Conservation (phyloP, 2,888 invertebrate genomes). For the Patella caerulea region DNA sequence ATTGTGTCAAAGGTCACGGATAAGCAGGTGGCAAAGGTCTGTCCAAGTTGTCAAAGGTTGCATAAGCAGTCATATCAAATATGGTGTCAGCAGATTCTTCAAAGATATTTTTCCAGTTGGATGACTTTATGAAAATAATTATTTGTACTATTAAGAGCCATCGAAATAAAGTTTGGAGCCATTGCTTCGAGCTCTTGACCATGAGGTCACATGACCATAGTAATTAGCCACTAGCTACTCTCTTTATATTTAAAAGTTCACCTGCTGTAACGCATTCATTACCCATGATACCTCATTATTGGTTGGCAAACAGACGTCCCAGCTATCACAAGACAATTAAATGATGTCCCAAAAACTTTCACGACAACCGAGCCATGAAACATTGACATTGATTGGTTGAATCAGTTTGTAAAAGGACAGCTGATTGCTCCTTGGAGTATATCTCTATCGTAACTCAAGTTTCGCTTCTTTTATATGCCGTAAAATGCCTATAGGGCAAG, state of each 20-base stretch:
- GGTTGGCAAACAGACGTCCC: background rate
- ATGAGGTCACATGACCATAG: slow-evolving; percentile 1
- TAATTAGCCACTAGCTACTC: slow-evolving; percentile 3
- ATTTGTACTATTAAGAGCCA: background rate
- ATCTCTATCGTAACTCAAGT: background rate
- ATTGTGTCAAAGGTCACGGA: slow-evolving; percentile 4
- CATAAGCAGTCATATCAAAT: background rate
- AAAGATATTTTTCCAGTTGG: background rate
- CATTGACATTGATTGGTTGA: slow-evolving; percentile 3
- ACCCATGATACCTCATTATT: slow-evolving; percentile 10
- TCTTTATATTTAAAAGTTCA: background rate
- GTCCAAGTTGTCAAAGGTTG: background rate
- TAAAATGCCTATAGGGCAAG: background rate
- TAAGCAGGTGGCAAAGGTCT: slow-evolving; percentile 5
- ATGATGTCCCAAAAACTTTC: background rate
- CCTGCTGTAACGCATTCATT: background rate
- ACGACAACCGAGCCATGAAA: slow-evolving; percentile 5
- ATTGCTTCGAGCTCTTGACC: background rate
- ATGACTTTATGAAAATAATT: background rate
- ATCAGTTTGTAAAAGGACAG: background rate
- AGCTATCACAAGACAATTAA: background rate
- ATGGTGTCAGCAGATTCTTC: background rate
- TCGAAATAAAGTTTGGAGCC: background rate
- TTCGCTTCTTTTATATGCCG: background rate
- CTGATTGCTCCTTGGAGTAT: slow-evolving; percentile 7